Evolutionary conservation across 2,113 vertebrate species (phyloP), one percentile per base, ranked within the genome.

Genomic region (human): DNA sequence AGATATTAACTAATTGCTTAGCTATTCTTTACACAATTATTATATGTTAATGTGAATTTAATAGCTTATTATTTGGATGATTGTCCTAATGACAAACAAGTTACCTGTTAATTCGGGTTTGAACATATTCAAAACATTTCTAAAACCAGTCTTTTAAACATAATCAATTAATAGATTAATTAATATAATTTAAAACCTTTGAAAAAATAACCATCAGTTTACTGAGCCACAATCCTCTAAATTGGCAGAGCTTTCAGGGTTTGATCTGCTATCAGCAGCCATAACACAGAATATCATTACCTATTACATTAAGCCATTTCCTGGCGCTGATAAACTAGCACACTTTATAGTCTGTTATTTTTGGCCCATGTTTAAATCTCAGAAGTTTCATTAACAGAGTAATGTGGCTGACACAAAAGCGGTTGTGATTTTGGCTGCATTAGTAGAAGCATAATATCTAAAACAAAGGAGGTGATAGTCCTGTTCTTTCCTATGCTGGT

Each of bases 21-120:
- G 96, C 97, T 98, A 96, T 98, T 98, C 79, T 97, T 98, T 96
- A 93, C 91, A 94, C 79, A 97, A 97, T 97, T 97, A 89, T 90
- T 97, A 50, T 0, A 68, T 97, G 97, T 93, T 97, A 98, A 98
- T 94, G 85, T 95, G 78, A 79, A 95, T 40, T 30, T 94, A 98
- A 97, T 96, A 92, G 94, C 61, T 95, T 90, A 35, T 95, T 96
- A 97, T 97, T 98, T 98, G 96, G 92, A 79, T 94, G 80, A 96
- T 84, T 94, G 79, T 98, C 94, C 38, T 87, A 89, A 94, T 70
- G 23, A 66, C 90, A 97, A 97, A 89, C 89, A 97, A 89, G 55
- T 97, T 98, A 98, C 89, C 97, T 98, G 93, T 79, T 98, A 80
- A 96, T 88, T 84, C 27, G 81, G 0, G 16, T 92, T 97, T 96